Conservation (phyloP, 2,797 vertebrate genomes). For the Oreochromis grahami region DNA sequence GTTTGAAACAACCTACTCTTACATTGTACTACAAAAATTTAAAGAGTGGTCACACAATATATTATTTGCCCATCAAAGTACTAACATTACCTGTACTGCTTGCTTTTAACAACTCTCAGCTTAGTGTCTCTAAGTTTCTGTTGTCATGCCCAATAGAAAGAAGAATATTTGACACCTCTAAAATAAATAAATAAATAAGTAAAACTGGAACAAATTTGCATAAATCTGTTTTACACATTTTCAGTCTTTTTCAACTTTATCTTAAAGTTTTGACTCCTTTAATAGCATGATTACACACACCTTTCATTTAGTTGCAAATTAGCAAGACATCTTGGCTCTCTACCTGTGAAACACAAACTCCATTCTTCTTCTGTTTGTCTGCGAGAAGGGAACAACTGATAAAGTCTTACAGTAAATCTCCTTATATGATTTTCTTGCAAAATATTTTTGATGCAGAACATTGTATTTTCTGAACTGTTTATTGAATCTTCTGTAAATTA, state of each 20-base stretch:
- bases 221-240: not conserved
- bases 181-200: not conserved
- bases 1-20: not conserved
- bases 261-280: not conserved
- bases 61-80: not conserved
- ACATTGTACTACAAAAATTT: not conserved
- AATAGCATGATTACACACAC: not conserved
- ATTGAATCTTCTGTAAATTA: not conserved
- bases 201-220: not conserved
- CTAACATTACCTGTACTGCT: not conserved
- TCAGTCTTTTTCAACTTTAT: not conserved
- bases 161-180: not conserved
- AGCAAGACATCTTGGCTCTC: not conserved
- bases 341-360: not conserved
- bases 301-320: conserved; percentile 16
- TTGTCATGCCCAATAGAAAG: not conserved
- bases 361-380: not conserved
- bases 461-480: not conserved
- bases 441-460: not conserved
- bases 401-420: conserved; percentile 2
- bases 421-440: not conserved
- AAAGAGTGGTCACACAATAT: not conserved
- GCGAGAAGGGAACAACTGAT: not conserved
- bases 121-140: not conserved
- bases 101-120: not conserved